These are phyloP conservation scores for Diadromus collaris DNA, from an alignment of 2,888 invertebrate species.

Conservation along the genomic window DNA sequence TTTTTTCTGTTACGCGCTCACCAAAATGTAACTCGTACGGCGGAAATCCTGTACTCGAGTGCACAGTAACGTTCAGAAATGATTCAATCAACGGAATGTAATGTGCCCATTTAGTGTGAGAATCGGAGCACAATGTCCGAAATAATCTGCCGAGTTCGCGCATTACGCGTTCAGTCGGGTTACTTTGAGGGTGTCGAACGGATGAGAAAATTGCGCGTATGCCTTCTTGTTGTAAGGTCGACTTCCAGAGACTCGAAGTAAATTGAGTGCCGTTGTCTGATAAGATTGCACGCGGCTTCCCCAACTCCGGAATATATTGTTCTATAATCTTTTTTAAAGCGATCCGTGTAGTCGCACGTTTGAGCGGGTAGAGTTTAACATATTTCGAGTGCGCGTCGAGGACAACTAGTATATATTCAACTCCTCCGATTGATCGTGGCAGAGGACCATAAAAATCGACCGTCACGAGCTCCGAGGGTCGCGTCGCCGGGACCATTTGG, in stretches of 20 bases:
- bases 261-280: constrained; percentile 20
- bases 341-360: constrained; percentile 1
- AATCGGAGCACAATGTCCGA: constrained; percentile 40
- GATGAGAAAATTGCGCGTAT: constrained; percentile 44
- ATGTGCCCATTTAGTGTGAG: constrained; percentile 43
- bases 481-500: not conserved
- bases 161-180: constrained; percentile 53
- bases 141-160: constrained; percentile 51
- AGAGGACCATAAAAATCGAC: constrained; percentile 58
- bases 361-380: constrained; percentile 21
- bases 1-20: not conserved
- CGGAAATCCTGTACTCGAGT: constrained; percentile 47
- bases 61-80: constrained; percentile 40
- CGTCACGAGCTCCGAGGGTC: not conserved
- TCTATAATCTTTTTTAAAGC: constrained; percentile 26
- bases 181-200: constrained; percentile 54
- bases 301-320: constrained; percentile 10
- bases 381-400: constrained; percentile 40
- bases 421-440: constrained; percentile 42
- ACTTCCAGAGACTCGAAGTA: not conserved
- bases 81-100: constrained; percentile 32
- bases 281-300: constrained; percentile 14
- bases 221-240: not conserved
- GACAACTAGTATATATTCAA: constrained; percentile 45
- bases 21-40: constrained; percentile 44